Conservation (phyloP, 2,888 invertebrate species). For the Tiliacea citrago region DNA sequence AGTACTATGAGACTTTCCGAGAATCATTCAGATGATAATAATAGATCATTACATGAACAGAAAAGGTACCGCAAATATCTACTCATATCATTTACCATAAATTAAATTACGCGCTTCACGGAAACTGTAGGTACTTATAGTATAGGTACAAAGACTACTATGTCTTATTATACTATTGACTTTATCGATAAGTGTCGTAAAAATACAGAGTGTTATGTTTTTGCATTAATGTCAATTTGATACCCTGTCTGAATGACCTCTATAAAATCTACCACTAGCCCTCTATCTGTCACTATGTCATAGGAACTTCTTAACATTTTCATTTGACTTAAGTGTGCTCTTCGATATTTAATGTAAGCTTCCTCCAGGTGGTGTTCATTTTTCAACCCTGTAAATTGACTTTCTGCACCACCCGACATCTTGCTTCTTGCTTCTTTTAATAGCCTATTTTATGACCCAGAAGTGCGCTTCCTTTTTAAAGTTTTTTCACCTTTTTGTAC, state of each 20-base stretch:
- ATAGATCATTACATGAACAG: conserved; percentile 5
- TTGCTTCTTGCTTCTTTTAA: conserved; percentile 40
- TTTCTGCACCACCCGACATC: conserved; percentile 6
- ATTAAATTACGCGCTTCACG: background rate
- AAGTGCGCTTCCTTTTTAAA: conserved; percentile 23
- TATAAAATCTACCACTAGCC: background rate
- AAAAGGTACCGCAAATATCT: background rate
- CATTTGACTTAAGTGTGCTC: background rate
- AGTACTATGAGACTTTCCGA: background rate
- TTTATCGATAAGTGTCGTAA: background rate
- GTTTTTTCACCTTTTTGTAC: background rate
- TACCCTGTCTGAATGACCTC: background rate
- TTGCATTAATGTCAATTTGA: too few species aligned
- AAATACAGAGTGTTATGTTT: background rate
- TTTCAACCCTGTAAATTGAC: background rate
- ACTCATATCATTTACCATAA: conserved; percentile 8
- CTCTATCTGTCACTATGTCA: background rate
- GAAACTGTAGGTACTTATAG: background rate
- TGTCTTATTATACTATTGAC: background rate
- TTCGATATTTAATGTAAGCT: background rate
- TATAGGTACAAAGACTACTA: background rate
- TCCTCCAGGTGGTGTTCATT: background rate
- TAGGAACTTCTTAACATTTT: background rate
- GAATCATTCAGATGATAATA: conserved; percentile 14
- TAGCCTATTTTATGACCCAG: conserved; percentile 41